Conservation (phyloP, 2,888 invertebrate genomes). For the Fragum whitleyi region DNA sequence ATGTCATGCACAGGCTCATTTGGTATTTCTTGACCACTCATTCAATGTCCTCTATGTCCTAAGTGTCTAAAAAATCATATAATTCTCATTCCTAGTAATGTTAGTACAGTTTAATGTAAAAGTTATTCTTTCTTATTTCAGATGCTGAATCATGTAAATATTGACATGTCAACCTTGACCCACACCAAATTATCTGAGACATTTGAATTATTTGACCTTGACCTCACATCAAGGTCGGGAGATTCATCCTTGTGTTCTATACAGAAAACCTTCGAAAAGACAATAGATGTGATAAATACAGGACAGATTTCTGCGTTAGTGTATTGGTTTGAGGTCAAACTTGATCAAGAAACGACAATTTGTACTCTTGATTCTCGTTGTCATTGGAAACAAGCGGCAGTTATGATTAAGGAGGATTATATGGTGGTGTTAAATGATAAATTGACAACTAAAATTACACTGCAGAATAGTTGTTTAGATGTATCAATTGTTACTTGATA, state of each 20-base stretch:
- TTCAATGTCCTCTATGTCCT: no score
- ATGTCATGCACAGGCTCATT: no score
- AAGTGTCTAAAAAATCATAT: no score
- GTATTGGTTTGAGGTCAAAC: conserved; percentile 80
- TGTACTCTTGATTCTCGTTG: conserved; percentile 72
- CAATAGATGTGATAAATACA: conserved; percentile 65
- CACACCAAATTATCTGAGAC: conserved; percentile 77
- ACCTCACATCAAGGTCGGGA: conserved; percentile 65
- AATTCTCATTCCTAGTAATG: no score
- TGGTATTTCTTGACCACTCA: no score
- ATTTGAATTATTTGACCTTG: conserved; percentile 75
- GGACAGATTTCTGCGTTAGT: conserved; percentile 77
- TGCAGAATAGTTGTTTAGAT: conserved; percentile 79
- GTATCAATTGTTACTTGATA: conserved; percentile 39
- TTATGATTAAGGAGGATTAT: conserved; percentile 71
- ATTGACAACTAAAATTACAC: conserved; percentile 65
- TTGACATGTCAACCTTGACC: conserved; percentile 75
- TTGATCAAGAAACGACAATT: conserved; percentile 66
- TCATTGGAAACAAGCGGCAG: conserved; percentile 80
- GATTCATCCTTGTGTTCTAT: conserved; percentile 62
- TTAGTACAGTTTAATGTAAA: no score
- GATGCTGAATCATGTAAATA: conserved; percentile 79
- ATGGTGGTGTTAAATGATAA: conserved; percentile 66
- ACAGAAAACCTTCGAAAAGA: conserved; percentile 63
- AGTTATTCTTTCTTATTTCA: conserved; percentile 58